phyloP scores from a whole-genome alignment of 2,888 invertebrate genomes.

The Eupeodes luniger region DNA sequence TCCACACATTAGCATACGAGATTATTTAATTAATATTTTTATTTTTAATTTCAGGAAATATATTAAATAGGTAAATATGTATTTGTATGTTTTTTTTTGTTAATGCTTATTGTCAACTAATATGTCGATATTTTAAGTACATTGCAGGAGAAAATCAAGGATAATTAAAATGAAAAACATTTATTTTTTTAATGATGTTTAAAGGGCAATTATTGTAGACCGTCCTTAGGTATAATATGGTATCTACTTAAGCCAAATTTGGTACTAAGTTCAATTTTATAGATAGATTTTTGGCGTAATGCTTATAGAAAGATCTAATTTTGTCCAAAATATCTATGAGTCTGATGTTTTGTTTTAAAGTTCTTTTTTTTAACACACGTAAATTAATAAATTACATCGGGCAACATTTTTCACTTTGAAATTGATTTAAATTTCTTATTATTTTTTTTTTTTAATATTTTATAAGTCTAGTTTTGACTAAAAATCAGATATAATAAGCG shows the following conservation, averaged over 20 bases:
- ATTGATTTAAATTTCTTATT: constrained; percentile 30
- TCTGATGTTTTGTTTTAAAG: neutral
- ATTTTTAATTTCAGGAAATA: constrained; percentile 21
- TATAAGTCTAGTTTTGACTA: constrained; percentile 37
- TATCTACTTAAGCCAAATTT: neutral
- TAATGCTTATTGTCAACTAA: constrained; percentile 72
- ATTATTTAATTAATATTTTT: constrained; percentile 6
- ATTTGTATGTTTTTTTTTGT: constrained; percentile 9
- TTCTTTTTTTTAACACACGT: constrained; percentile 29
- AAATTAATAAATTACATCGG: constrained; percentile 65
- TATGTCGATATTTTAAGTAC: constrained; percentile 66
- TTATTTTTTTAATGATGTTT: neutral
- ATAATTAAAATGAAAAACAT: constrained; percentile 25
- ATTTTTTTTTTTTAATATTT: constrained; percentile 42
- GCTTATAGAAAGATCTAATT: neutral
- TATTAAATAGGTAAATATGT: constrained; percentile 19
- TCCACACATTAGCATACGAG: constrained; percentile 54
- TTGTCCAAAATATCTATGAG: neutral
- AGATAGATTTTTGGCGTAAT: neutral
- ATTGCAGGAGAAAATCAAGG: constrained; percentile 56
- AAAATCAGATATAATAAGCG: constrained; percentile 8
- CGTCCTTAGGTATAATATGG: neutral
- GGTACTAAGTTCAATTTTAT: neutral
- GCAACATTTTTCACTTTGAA: constrained; percentile 57
- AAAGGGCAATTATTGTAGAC: neutral